Base-by-base conservation (phyloP, 2,797 vertebrate species). In the Anableps anableps region DNA sequence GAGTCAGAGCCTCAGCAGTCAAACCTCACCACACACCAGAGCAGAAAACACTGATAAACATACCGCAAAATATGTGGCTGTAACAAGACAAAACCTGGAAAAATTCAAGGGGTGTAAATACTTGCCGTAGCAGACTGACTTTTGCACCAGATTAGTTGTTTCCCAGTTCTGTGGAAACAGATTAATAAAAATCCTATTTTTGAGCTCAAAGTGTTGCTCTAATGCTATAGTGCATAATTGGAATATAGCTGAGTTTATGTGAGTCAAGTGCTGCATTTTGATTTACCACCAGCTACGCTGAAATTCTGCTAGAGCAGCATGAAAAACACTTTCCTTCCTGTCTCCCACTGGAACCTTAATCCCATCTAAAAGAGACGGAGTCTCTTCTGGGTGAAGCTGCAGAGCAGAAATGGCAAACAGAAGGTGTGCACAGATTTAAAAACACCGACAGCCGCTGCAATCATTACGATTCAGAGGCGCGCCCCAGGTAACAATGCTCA, bases 371-470 rank as follows among this genome's bases (percentile, higher is more conserved):
- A 74, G 50, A 48, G 74, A 41, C 47, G 13, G 48, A 47, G 19
- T 84, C 23, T 78, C 78, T 75, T 82, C 41, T 75, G 58, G 72
- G 76, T 72, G 2, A 1, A 76, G 66, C 72, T 26, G 62, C 48
- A 51, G 58, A 74, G 75, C 80, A 85, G 23, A 82, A 86, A 82
- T 68, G 77, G 81, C 84, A 86, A 81, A 74, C 45, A 68, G 75
- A 41, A 73, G 58, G 80, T 79, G 76, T 62, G 50, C 60, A 68
- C 58, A 81, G 73, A 72, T 89, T 85, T 71, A 58, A 78, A 72
- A 76, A 73, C 26, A 60, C 9, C 29, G 62, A 76, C 80, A 78
- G 41, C 74, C 26, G 2, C 79, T 62, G 74, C 75, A 83, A 78
- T 87, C 70, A 80, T 78, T 55, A 41, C 50, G 78, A 83, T 77